phyloP scores from a whole-genome alignment of 1,140 invertebrate genomes.

The Drosophila baimaii region DNA sequence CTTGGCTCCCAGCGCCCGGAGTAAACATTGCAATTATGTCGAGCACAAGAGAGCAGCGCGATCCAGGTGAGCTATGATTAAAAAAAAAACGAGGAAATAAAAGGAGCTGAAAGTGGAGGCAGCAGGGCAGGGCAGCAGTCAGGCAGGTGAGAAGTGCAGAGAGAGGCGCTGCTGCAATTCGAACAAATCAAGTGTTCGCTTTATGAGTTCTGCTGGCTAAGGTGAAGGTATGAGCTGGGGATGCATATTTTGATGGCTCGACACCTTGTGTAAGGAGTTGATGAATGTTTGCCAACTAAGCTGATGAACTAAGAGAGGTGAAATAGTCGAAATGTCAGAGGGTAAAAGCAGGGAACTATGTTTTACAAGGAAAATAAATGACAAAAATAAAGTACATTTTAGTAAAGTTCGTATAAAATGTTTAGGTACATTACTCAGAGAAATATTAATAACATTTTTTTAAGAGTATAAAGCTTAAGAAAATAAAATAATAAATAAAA shows the following conservation, averaged over 20 bases:
- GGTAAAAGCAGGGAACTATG: background rate
- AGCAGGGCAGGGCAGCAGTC: too few species aligned
- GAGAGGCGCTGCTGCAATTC: conserved; percentile 55
- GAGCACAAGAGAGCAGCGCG: conserved; percentile 59
- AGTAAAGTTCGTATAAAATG: too few species aligned
- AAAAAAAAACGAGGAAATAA: conserved; percentile 37
- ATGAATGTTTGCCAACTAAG: conserved; percentile 54
- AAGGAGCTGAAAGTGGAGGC: background rate
- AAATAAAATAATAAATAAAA: too few species aligned
- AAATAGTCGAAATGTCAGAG: conserved; percentile 10
- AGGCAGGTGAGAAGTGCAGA: conserved; percentile 24
- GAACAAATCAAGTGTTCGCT: conserved; percentile 72
- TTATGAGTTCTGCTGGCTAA: conserved; percentile 38
- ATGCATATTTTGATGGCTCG: conserved; percentile 5
- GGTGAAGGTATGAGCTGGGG: background rate
- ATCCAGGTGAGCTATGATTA: conserved; percentile 74
- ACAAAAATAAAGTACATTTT: too few species aligned
- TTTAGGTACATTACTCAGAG: too few species aligned
- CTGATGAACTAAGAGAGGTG: conserved; percentile 2
- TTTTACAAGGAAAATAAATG: background rate
- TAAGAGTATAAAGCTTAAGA: too few species aligned
- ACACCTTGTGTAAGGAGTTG: conserved; percentile 25
- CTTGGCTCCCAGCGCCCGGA: conserved; percentile 50
- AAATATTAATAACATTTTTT: too few species aligned
- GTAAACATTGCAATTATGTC: conserved; percentile 81